Evolutionary conservation across 1,140 invertebrate genomes (phyloP).

Genomic region (Leptopilina clavipes): DNA sequence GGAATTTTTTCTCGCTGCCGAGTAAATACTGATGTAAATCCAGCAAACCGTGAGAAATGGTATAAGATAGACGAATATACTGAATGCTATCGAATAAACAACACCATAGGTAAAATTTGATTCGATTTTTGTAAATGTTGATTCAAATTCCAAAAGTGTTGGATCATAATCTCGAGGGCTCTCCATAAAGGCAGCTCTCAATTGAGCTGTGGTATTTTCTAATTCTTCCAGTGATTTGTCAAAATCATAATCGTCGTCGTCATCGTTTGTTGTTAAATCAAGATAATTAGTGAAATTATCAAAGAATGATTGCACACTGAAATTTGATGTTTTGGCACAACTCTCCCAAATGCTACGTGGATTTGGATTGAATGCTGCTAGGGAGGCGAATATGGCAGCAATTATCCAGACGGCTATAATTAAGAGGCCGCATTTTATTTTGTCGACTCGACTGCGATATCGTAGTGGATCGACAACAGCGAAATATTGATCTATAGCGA

Average conservation of each 20-base stretch:
- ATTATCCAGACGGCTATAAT: slow-evolving; percentile 82
- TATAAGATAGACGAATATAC: slow-evolving; percentile 78
- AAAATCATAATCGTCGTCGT: neutral
- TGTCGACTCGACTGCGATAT: slow-evolving; percentile 87
- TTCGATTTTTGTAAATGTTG: neutral
- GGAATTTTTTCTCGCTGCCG: slow-evolving; percentile 82
- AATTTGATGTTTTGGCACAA: slow-evolving; percentile 58
- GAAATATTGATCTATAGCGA: slow-evolving; percentile 90
- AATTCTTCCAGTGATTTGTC: neutral
- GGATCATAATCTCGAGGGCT: neutral
- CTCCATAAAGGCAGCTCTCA: neutral
- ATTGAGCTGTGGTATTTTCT: slow-evolving; percentile 47
- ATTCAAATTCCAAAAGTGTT: neutral
- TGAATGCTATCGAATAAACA: slow-evolving; percentile 73
- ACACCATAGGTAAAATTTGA: slow-evolving; percentile 62
- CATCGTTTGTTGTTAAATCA: slow-evolving; percentile 35
- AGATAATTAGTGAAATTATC: slow-evolving; percentile 4
- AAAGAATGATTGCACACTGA: neutral
- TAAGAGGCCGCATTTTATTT: slow-evolving; percentile 81
- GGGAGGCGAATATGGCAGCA: slow-evolving; percentile 76
- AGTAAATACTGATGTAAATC: slow-evolving; percentile 84
- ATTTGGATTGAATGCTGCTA: slow-evolving; percentile 75
- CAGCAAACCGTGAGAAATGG: slow-evolving; percentile 81
- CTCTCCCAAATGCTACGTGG: slow-evolving; percentile 75
- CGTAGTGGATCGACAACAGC: slow-evolving; percentile 90